Conservation (phyloP, 1,140 invertebrate genomes). For the Galleria mellonella region DNA sequence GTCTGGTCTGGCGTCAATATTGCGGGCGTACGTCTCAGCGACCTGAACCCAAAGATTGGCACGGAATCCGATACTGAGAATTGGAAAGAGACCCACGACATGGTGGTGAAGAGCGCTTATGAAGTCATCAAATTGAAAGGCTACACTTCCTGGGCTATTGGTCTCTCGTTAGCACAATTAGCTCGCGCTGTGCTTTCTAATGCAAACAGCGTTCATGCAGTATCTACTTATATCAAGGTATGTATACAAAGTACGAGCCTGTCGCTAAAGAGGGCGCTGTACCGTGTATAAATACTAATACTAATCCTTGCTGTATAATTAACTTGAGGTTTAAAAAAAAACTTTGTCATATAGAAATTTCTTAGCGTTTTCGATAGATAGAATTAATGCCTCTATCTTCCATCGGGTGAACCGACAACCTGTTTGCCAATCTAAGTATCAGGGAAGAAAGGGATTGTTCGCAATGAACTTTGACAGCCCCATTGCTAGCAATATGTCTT, state of each 20-base stretch:
- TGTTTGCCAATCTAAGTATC: too few species aligned
- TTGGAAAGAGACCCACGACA: constrained; percentile 80
- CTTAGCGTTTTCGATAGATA: too few species aligned
- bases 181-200: constrained; percentile 85
- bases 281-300: constrained; percentile 70
- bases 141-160: constrained; percentile 94
- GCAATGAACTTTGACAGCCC: too few species aligned
- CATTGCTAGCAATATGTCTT: too few species aligned
- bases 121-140: constrained; percentile 93
- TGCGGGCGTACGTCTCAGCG: constrained; percentile 87
- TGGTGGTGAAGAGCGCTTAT: constrained; percentile 89
- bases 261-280: constrained; percentile 89
- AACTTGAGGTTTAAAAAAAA: too few species aligned
- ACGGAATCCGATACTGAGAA: constrained; percentile 83
- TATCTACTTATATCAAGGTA: constrained; percentile 89
- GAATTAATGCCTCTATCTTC: too few species aligned
- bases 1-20: constrained; percentile 96
- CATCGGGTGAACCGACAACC: too few species aligned
- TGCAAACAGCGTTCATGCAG: constrained; percentile 84
- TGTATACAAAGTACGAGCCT: constrained; percentile 82
- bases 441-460: too few species aligned
- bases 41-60: constrained; percentile 84
- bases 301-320: too few species aligned
- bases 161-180: constrained; percentile 86
- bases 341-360: too few species aligned